Evolutionary conservation across 2,113 vertebrate species (phyloP), one percentile per base, ranked within the genome.

Genomic region (Mus pahari): DNA sequence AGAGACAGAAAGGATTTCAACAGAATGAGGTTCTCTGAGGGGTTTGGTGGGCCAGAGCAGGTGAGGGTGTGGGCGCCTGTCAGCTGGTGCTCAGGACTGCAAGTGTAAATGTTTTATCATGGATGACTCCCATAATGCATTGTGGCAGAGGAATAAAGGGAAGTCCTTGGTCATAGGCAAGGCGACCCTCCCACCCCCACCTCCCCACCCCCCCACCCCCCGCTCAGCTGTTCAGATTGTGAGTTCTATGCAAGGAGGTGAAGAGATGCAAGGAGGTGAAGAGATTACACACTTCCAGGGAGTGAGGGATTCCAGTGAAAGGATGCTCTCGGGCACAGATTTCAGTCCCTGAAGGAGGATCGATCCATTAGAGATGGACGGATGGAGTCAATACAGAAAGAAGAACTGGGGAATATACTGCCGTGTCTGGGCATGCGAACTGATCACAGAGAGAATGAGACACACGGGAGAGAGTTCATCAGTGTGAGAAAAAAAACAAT

Each of bases 61-160:
- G 45, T 39, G 55, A 82, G 48, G 55, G 17, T 6, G 33, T 0
- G 0, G 31, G 19, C 22, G 17, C n/a, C 22, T n/a, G 50, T n/a
- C 48, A 7, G 17, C 66, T 79, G n/a, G n/a, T 5, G 13, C 62
- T 75, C 58, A 64, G 55, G 28, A 39, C 0, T 36, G 12, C n/a
- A 12, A 42, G 50, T 2, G 1, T 10, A 24, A 53, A 53, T 1
- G 26, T 14, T 60, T 50, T 90, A 31, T 11, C 19, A 2, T 0
- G 0, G 28, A 71, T 6, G 17, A 13, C 60, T 48, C 70, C 77
- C 19, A 0, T 0, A 0, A 39, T 24, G 7, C 16, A 0, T 7
- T 48, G 64, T 48, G n/a, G 70, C 20, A n/a, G 36, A 28, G 9
- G 36, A n/a, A 22, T 24, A 77, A 60, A 28, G 3, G 20, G 78